These are phyloP conservation scores for Acronicta leporina DNA, from an alignment of 2,888 invertebrate species.

Conservation along the genomic window DNA sequence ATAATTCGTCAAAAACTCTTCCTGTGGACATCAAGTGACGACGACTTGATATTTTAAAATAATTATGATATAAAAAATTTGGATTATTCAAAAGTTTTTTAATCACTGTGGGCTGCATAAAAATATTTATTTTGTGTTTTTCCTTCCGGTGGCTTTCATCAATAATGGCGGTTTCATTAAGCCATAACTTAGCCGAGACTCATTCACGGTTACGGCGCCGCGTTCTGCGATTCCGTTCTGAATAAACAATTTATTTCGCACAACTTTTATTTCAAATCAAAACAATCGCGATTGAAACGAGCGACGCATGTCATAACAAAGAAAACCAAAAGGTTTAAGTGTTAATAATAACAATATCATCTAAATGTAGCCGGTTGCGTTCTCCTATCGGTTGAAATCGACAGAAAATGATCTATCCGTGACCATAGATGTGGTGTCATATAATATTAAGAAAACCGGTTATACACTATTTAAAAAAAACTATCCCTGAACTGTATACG, in stretches of 20 bases:
- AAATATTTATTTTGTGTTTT: constrained; percentile 28
- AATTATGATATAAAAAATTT: constrained; percentile 24
- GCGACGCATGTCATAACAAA: background rate
- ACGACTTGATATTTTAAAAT: constrained; percentile 4
- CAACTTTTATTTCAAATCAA: constrained; percentile 35
- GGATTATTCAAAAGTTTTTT: constrained; percentile 9
- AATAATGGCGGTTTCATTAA: constrained; percentile 21
- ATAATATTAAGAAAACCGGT: too few species aligned
- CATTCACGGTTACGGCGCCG: constrained; percentile 14
- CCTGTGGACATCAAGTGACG: too few species aligned
- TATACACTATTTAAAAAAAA: too few species aligned
- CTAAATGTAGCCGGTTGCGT: background rate
- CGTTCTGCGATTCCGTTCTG: constrained; percentile 10
- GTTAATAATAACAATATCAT: too few species aligned
- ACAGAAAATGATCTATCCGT: too few species aligned
- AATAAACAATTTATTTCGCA: constrained; percentile 24
- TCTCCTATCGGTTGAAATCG: too few species aligned
- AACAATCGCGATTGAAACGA: constrained; percentile 14
- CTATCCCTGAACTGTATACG: too few species aligned
- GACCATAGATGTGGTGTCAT: too few species aligned
- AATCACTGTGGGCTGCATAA: constrained; percentile 19
- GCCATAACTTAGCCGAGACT: constrained; percentile 20
- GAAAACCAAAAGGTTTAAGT: constrained; percentile 1
- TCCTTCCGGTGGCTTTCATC: constrained; percentile 2
- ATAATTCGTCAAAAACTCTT: too few species aligned